Percentiles rank a stretch among this genome's conserved stretches.
phyloP scores from a whole-genome alignment of 2,113 vertebrate genomes.

The Erinaceus europaeus region DNA sequence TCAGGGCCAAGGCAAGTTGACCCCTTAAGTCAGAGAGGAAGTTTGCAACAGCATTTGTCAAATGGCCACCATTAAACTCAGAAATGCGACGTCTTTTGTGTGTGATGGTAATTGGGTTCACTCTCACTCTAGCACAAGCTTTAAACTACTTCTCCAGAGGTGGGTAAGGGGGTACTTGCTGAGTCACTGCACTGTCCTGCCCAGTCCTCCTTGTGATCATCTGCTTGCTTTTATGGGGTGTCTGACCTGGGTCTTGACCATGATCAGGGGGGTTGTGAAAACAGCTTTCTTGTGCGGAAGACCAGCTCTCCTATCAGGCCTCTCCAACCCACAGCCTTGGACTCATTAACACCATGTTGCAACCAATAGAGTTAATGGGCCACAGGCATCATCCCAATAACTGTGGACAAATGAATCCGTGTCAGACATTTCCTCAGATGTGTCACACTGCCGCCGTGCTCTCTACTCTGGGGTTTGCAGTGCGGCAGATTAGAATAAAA shows the following conservation, averaged over 20 bases:
- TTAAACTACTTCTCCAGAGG: not conserved
- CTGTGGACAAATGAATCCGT: slow-evolving; percentile 28
- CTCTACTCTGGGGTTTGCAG: not conserved
- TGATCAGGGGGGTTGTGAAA: not conserved
- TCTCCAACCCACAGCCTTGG: not conserved
- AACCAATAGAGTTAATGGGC: slow-evolving; percentile 31
- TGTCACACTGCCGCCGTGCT: not conserved
- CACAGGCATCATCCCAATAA: slow-evolving; percentile 30
- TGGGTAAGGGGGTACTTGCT: not conserved
- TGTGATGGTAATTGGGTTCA: not conserved
- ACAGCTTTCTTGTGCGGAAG: not conserved
- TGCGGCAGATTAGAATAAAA: slow-evolving; percentile 59
- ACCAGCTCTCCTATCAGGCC: not conserved
- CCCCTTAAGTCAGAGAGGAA: not conserved
- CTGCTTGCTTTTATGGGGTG: not conserved
- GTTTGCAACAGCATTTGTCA: not conserved
- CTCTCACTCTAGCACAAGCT: not conserved
- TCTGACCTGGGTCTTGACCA: not conserved
- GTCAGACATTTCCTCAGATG: slow-evolving; percentile 27
- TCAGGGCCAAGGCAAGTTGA: not conserved
- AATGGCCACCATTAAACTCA: not conserved
- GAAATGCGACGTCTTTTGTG: accelerated
- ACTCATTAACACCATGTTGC: slow-evolving; percentile 31
- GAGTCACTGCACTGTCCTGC: not conserved
- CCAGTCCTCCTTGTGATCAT: not conserved